Evolutionary conservation across 2,113 vertebrate species (phyloP), one percentile per base, ranked within the genome.

Genomic region (Oreotragus oreotragus): DNA sequence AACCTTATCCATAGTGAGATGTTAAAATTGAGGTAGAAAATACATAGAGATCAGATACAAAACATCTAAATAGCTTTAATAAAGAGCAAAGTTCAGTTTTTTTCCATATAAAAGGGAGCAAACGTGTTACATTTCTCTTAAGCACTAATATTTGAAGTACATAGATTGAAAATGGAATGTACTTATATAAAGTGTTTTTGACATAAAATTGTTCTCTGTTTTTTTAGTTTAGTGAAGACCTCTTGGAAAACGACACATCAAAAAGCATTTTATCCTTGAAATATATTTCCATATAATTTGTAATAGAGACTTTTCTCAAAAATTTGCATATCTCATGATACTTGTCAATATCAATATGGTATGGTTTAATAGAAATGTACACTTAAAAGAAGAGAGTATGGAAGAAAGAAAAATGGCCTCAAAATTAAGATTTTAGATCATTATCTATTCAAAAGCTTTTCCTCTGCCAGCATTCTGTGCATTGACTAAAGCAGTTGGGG

Each of bases 111-210:
- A 94, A 96, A 89, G 36, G 19, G 55, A 94, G 79, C 27, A 96
- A 90, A 94, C 39, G 47, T 49, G 97, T 39, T 96, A 91, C 91
- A 89, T 51, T 17, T 2, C 51, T 95, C 3, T 0, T 0, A 89
- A 28, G 53, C 89, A 49, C 58, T 97, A 79, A 87, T 95, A 36
- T 97, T 97, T 94, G 87, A 97, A 96, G 73, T 98, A 43, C 39
- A 47, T 62, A 80, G 57, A 91, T 79, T 97, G 64, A 98, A 98
- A 94, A 89, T 90, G 98, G 91, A 97, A 99, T 97, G 83, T 96
- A 60, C 60, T 97, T 88, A 95, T 98, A 96, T 90, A 98, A 60
- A 93, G 80, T 0, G 28, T 91, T 97, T 93, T 96, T 89, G 12
- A 70, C 96, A 84, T 90, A 96, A 98, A 97, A 88, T 86, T 97